These are phyloP conservation scores for Sandelia bainsii DNA, from an alignment of 2,797 vertebrate species.

Conservation along the genomic window DNA sequence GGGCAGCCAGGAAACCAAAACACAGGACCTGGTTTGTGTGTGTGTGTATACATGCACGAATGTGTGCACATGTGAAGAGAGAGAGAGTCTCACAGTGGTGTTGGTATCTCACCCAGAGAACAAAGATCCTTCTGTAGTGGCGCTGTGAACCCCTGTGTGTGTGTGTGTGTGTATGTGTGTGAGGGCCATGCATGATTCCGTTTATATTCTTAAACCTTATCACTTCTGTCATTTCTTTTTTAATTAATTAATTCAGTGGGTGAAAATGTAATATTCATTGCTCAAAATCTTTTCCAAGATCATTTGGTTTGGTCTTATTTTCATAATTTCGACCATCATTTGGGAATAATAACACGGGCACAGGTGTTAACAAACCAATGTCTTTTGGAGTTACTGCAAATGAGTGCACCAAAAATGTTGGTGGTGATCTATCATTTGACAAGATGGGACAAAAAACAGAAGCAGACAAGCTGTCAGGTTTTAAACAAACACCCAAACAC, in stretches of 20 bases:
- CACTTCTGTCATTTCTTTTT: background rate
- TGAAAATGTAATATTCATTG: background rate
- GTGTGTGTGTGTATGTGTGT: conserved; percentile 29
- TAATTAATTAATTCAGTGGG: background rate
- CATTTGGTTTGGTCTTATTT: background rate
- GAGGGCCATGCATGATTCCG: conserved; percentile 25
- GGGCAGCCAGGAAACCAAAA: conserved; percentile 81
- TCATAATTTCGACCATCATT: background rate
- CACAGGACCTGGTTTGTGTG: conserved; percentile 65
- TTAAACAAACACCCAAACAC: too few relatives aligned
- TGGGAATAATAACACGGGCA: background rate
- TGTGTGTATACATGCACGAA: conserved; percentile 9
- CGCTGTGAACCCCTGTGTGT: conserved; percentile 62
- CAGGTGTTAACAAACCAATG: background rate
- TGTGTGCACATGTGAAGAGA: conserved; percentile 54
- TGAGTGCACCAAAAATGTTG: background rate
- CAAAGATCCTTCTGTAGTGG: conserved; percentile 79
- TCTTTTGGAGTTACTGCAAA: background rate
- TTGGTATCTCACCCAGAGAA: conserved; percentile 73
- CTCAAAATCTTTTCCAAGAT: background rate
- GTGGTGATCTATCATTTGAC: background rate
- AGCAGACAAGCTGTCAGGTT: too few relatives aligned
- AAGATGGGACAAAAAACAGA: too few relatives aligned
- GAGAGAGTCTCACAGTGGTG: conserved; percentile 65
- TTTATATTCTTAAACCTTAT: conserved; percentile 30